A percentile compares a stretch with the other conserved stretches of the same genome.
These are phyloP conservation scores for Pycnomerus fuliginosus DNA, from an alignment of 2,888 invertebrate species.

Conservation along the genomic window DNA sequence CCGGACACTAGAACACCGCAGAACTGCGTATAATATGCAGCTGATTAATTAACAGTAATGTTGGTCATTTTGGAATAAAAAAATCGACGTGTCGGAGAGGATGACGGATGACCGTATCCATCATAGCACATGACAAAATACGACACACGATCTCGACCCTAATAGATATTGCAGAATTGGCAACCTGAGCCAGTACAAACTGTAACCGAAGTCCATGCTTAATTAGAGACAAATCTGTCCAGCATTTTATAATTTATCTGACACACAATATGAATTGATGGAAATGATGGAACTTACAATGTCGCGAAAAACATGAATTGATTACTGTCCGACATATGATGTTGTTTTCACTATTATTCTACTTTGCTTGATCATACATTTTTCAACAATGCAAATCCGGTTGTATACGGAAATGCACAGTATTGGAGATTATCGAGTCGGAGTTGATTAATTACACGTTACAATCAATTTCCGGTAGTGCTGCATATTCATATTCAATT, in stretches of 20 bases:
- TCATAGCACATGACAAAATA: slow-evolving; percentile 23
- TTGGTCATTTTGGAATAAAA: slow-evolving; percentile 39
- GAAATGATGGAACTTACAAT: no score
- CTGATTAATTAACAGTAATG: slow-evolving; percentile 42
- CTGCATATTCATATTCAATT: no score
- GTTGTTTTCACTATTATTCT: not conserved
- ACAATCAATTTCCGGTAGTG: slow-evolving; percentile 17
- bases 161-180: slow-evolving; percentile 25
- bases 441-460: slow-evolving; percentile 25
- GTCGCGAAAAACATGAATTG: not conserved
- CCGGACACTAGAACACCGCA: no score
- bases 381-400: slow-evolving; percentile 26
- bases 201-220: slow-evolving; percentile 13
- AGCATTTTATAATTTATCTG: no score
- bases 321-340: not conserved
- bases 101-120: slow-evolving; percentile 43
- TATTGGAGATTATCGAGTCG: slow-evolving; percentile 7
- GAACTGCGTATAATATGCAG: no score
- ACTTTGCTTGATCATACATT: slow-evolving; percentile 23
- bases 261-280: no score
- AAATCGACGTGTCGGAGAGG: slow-evolving; percentile 41
- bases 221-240: slow-evolving; percentile 17
- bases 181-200: slow-evolving; percentile 27
- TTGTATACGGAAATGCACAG: slow-evolving; percentile 21
- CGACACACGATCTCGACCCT: slow-evolving; percentile 26